Base-by-base conservation (phyloP, 2,888 invertebrate species). In the Diarsia brunnea region DNA sequence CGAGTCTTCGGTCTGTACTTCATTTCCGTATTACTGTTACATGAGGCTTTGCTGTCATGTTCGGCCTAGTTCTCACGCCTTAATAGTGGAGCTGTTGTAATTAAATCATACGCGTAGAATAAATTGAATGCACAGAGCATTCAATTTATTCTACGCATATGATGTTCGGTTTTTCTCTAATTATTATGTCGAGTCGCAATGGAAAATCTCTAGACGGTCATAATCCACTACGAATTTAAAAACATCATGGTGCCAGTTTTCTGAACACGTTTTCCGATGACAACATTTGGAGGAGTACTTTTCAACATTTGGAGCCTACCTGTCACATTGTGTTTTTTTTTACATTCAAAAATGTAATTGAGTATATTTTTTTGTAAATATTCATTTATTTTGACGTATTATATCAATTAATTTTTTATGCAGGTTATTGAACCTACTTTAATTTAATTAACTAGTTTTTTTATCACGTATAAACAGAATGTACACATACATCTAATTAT, bases 21-120 rank as follows among this genome's bases (percentile, higher is more conserved):
- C 0, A 38, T 11, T 76, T 68, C 68, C 68, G 69, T 4, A 63
- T 63, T 63, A 61, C 12, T 38, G 38, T 38, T 63, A 63, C 27
- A 27, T 58, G 27, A 58, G 16, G 58, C 27, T 27, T 27, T 27
- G 27, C 58, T 58, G 27, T 16, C 8, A 16, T 58, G 27, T 27
- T 16, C 19, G 58, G 27, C 16, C 27, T 27, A 67, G 49, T 51
- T 51, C 0, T 19, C 51, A 68, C 19, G 8, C 8, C 38, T 4
- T 38, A 38, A 31, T n/a, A 51, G n/a, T 21, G 8, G 7, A 7
- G 0, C 55, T 58, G 24, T 58, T 16, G 27, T 27, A 27, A 27
- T 55, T 55, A 55, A 55, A 55, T 55, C 7, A 24, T 14, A 55
- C 0, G 55, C 24, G 55, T 55, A 5, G 16, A 58, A 19, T 58